These are phyloP conservation scores for Hyles euphorbiae DNA, from an alignment of 1,140 invertebrate genomes.

Conservation along the genomic window DNA sequence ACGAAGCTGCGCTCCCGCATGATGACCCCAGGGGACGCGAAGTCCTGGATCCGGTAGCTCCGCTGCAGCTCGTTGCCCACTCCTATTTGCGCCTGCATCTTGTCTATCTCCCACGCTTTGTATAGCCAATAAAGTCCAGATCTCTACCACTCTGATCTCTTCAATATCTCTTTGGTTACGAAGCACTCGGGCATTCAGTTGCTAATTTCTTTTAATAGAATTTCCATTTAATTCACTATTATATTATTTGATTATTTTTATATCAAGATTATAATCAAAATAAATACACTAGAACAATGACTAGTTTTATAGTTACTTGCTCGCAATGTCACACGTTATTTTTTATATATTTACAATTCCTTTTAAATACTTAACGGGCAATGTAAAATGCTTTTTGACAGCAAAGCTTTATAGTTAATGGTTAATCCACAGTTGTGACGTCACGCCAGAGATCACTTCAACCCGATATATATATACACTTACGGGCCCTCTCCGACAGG, in stretches of 20 bases:
- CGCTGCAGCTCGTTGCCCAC: constrained; percentile 66
- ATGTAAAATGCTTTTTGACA: constrained; percentile 49
- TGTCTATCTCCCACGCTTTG: constrained; percentile 9
- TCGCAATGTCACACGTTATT: constrained; percentile 47
- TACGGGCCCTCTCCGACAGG: constrained; percentile 54
- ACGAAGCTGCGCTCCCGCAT: constrained; percentile 78
- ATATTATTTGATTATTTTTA: constrained; percentile 22
- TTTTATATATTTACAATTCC: constrained; percentile 34
- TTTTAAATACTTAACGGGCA: constrained; percentile 35
- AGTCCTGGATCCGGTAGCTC: constrained; percentile 73
- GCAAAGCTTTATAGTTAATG: constrained; percentile 31
- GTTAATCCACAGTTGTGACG: constrained; percentile 67
- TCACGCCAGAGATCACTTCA: constrained; percentile 69
- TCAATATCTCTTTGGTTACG: constrained; percentile 30
- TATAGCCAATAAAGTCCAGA: not conserved
- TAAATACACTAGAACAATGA: constrained; percentile 73
- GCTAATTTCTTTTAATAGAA: constrained; percentile 18
- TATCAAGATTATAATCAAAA: constrained; percentile 33
- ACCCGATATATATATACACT: constrained; percentile 66
- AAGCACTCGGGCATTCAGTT: constrained; percentile 18
- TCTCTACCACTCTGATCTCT: not conserved
- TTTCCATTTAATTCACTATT: constrained; percentile 35
- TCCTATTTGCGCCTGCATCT: constrained; percentile 67
- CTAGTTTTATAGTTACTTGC: constrained; percentile 67
- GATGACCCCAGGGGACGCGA: constrained; percentile 73